Evolutionary conservation across 2,113 vertebrate genomes (phyloP), one percentile per base, ranked within the genome.

Genomic region (Scytalopus superciliaris): DNA sequence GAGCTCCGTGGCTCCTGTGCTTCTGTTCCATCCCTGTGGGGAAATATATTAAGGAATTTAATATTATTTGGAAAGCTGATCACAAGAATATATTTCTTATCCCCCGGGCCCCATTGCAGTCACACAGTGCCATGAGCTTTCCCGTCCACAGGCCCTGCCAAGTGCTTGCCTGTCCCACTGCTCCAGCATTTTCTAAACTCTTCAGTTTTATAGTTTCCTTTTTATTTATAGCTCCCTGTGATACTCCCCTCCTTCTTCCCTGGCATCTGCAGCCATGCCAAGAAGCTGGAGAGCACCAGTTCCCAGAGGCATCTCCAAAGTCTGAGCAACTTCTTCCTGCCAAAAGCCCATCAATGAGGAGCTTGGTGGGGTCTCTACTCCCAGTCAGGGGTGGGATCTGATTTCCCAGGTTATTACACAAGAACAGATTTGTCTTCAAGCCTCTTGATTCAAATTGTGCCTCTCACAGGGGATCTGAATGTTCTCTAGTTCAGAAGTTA

Each of bases 31-130:
- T 6, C 12, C 73, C 76, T 63, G 57, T 30, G 67, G 67, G 49
- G 52, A 89, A 92, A 80, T 75, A 52, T 25, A 81, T 86, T 66
- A 91, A 84, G 50, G 55, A 87, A 45, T 91, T 94, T 57, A 75
- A 66, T 85, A 75, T 57, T 74, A 47, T 75, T 87, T 93, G 80
- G 55, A 78, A 83, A 94, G 63, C 67, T 87, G 77, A 85, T 89
- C 70, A 25, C 87, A 55, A 44, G 56, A 89, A 73, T 67, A 8
- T 21, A 35, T 76, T 93, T 74, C 60, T 57, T 42, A 52, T 47
- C 55, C 76, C 33, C 22, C 30, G 42, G 75, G 92, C 74, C 57
- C n/a, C 47, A 23, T 39, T 89, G 70, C 60, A 83, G 55, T 59
- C 78, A 39, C 42, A 72, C 1, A 69, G 80, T 76, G 69, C 35